phyloP scores from a whole-genome alignment of 2,888 invertebrate species.

The Cantharis flavilabris region DNA sequence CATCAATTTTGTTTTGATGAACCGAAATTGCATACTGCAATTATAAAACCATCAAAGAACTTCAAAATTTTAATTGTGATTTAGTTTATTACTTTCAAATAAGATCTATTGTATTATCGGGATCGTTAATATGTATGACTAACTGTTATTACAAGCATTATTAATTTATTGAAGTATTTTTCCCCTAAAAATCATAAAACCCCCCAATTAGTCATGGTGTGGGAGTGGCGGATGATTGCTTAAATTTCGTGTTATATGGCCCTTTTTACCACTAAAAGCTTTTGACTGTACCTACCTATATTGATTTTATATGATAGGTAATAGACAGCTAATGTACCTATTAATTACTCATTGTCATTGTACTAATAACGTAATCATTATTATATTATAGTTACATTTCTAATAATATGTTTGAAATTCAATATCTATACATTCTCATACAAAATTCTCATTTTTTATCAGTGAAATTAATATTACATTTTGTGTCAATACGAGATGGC shows the following conservation, averaged over 20 bases:
- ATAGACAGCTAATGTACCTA: background rate
- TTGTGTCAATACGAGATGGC: no score
- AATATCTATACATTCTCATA: no score
- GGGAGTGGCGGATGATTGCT: constrained; percentile 2
- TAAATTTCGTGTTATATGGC: background rate
- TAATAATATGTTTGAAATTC: no score
- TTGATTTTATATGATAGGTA: background rate
- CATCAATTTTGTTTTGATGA: background rate
- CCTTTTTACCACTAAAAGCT: background rate
- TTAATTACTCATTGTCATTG: no score
- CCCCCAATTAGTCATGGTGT: background rate
- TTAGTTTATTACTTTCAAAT: background rate
- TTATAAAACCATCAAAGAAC: background rate
- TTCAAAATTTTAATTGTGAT: background rate
- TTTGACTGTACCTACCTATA: background rate
- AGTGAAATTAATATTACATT: no score
- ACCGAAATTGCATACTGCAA: background rate
- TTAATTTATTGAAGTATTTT: background rate
- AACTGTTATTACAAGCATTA: background rate
- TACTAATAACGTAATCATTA: no score
- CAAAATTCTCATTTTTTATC: no score
- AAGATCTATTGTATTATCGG: background rate
- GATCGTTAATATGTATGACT: background rate
- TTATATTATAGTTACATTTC: no score
- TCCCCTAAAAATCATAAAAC: background rate